Base-by-base conservation (phyloP, 1,140 invertebrate genomes). In the Coptotermes formosanus region DNA sequence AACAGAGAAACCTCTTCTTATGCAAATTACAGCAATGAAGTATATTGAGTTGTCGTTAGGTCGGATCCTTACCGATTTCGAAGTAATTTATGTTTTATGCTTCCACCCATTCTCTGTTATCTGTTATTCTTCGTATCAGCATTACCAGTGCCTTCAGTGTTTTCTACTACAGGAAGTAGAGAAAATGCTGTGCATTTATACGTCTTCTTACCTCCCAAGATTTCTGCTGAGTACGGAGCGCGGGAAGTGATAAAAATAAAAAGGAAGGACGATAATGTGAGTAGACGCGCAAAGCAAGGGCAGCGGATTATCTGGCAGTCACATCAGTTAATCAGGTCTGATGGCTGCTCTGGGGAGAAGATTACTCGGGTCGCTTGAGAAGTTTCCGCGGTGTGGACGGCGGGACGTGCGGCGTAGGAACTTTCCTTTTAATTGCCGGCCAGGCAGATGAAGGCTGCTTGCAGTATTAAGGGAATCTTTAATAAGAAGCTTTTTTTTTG, bases 221-320 rank as follows among this genome's bases (percentile, higher is more conserved):
- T 12, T 21, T 16, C 21, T 64, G 59, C 59, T 16, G 59, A 23
- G 52, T 6, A 8, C 9, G 64, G 64, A 30, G 64, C 16, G 9
- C 12, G 64, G 64, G 14, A 75, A 75, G 64, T 75, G 64, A 64
- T 64, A 9, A 59, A 75, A 75, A 75, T 75, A 75, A 75, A 75
- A 75, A 7, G 59, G 64, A 14, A 0, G 25, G 64, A 75, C 64
- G 64, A 75, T 75, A 75, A 75, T 75, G 25, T 30, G 64, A 30
- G 25, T 75, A 75, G 64, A 75, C 64, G 64, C 64, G 25, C n/a
- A 75, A 75, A 75, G 64, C 64, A 75, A 75, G 64, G 64, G 64
- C 64, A 75, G n/a, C 64, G 64, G 64, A n/a, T 75, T 75, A 75
- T 75, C 64, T 75, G 64, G 25, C 64, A 75, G 64, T 75, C 64